Evolutionary conservation across 2,797 vertebrate species (phyloP).

Genomic region (Cyclopterus lumpus): DNA sequence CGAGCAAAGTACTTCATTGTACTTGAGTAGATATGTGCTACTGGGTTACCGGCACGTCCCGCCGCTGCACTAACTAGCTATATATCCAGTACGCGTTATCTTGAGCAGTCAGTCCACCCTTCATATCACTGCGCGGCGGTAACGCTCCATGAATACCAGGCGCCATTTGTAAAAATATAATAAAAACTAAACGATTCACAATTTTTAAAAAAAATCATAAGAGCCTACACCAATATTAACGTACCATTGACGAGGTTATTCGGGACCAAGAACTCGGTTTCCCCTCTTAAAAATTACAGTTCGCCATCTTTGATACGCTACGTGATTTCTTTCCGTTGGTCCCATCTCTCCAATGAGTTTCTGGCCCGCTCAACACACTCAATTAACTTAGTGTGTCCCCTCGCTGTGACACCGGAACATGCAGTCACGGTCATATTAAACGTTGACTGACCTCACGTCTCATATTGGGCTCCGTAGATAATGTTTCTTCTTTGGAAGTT

Average conservation of each 20-base stretch:
- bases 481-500: neutral
- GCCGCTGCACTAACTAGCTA: neutral
- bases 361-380: neutral
- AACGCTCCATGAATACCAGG: neutral
- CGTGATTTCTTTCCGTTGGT: neutral
- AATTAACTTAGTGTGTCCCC: too few species aligned
- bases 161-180: neutral
- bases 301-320: slow-evolving; percentile 60
- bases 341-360: neutral
- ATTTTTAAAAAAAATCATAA: neutral
- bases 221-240: rapidly evolving
- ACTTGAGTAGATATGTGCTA: neutral
- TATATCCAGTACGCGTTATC: neutral
- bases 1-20: neutral
- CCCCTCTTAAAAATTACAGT: neutral
- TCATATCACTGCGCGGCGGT: neutral
- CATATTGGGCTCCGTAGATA: rapidly evolving
- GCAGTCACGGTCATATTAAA: neutral
- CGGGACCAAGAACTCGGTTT: rapidly evolving
- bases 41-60: neutral
- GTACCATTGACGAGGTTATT: rapidly evolving
- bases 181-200: neutral
- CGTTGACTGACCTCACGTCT: slow-evolving; percentile 34
- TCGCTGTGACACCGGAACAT: neutral
- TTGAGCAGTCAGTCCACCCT: neutral